These are phyloP conservation scores for Octopus bimaculoides DNA, from an alignment of 1,140 invertebrate species.

Conservation along the genomic window DNA sequence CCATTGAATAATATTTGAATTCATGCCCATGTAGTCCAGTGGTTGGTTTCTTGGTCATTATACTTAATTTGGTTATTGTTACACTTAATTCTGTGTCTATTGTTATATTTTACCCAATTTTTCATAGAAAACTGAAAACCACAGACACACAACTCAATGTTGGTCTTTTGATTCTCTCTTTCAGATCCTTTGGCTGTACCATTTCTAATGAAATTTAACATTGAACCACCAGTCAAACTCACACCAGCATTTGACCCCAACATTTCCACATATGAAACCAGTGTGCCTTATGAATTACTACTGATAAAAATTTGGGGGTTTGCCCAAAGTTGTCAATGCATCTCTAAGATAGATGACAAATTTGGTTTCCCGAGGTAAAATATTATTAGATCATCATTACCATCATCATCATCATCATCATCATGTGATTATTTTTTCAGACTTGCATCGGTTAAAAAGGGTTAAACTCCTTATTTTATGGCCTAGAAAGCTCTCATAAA, in stretches of 20 bases:
- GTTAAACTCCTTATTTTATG: not conserved
- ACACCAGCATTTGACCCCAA: slow-evolving; percentile 47
- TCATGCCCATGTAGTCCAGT: not conserved
- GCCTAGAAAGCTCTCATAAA: not conserved
- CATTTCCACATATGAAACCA: slow-evolving; percentile 41
- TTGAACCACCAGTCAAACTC: slow-evolving; percentile 39
- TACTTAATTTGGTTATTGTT: too few relatives aligned
- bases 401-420: not conserved
- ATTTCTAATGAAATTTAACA: slow-evolving; percentile 42
- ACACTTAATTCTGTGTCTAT: too few relatives aligned
- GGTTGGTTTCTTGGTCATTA: too few relatives aligned
- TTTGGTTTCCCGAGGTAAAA: slow-evolving; percentile 49
- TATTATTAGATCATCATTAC: not conserved
- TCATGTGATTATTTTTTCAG: not conserved
- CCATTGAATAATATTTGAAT: slow-evolving; percentile 7
- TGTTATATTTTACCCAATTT: too few relatives aligned
- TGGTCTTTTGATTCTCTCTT: not conserved
- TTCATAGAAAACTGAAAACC: too few relatives aligned
- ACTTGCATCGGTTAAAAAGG: not conserved
- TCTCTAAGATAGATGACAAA: slow-evolving; percentile 51
- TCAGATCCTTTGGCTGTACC: slow-evolving; percentile 36
- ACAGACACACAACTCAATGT: too few relatives aligned
- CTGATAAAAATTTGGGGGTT: slow-evolving; percentile 44
- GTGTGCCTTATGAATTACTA: slow-evolving; percentile 47
- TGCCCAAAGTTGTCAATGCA: slow-evolving; percentile 49